These are phyloP conservation scores for Dryococelus australis DNA, from an alignment of 2,888 invertebrate species.

Conservation along the genomic window DNA sequence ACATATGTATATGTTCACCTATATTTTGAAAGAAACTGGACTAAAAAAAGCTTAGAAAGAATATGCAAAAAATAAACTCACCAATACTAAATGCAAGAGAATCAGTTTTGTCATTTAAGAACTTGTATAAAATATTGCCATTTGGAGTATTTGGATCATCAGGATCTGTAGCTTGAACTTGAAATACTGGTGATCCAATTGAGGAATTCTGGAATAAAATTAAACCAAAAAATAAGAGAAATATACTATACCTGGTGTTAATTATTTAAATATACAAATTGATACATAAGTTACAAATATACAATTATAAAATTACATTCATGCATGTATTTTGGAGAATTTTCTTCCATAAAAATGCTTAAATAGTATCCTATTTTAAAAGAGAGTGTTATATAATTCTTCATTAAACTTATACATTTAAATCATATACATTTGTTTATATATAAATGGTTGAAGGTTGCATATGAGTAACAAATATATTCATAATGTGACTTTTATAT, in stretches of 20 bases:
- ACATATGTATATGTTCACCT: too few species aligned
- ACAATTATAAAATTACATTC: neutral
- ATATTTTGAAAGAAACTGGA: neutral
- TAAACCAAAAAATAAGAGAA: neutral
- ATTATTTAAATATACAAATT: too few species aligned
- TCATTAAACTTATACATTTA: too few species aligned
- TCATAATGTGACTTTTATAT: too few species aligned
- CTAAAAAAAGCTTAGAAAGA: neutral
- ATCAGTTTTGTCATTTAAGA: constrained; percentile 73
- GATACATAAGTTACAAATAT: too few species aligned
- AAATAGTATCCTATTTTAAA: too few species aligned
- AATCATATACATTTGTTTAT: too few species aligned
- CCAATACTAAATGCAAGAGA: constrained; percentile 70
- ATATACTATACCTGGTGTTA: too few species aligned
- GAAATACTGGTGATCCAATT: constrained; percentile 75
- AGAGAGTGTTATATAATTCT: too few species aligned
- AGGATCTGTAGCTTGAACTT: constrained; percentile 79
- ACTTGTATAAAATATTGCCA: constrained; percentile 74
- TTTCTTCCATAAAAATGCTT: too few species aligned
- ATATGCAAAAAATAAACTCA: constrained; percentile 48
- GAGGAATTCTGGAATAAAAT: constrained; percentile 68
- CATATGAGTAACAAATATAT: too few species aligned
- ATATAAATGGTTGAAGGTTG: too few species aligned
- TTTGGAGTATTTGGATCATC: constrained; percentile 80
- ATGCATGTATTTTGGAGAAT: neutral